Evolutionary conservation across 1,140 invertebrate species (phyloP).

Genomic region (Calliphora vicina): DNA sequence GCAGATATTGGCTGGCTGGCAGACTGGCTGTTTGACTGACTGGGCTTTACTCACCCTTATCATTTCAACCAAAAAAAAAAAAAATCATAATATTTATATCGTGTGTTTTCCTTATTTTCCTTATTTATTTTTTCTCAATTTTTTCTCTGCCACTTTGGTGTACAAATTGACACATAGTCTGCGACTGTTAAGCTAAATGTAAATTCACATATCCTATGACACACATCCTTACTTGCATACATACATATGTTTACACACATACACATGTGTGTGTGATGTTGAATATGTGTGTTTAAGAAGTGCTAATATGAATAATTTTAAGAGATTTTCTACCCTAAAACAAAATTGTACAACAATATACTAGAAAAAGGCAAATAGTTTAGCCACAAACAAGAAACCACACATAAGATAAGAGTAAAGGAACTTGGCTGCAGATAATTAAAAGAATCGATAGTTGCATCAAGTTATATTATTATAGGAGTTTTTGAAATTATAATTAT

Average conservation of each 20-base stretch:
- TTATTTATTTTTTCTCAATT: not conserved
- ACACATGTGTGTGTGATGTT: not conserved
- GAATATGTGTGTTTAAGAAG: constrained; percentile 42
- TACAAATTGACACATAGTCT: constrained; percentile 38
- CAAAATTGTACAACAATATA: constrained; percentile 37
- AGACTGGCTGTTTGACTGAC: too few species aligned
- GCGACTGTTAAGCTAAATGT: constrained; percentile 25
- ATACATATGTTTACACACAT: not conserved
- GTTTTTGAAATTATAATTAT: too few species aligned
- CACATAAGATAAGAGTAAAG: not conserved
- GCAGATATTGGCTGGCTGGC: not conserved
- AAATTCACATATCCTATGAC: constrained; percentile 26
- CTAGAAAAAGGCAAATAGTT: constrained; percentile 1
- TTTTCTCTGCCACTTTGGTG: not conserved
- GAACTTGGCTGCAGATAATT: too few species aligned
- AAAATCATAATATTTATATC: constrained; percentile 6
- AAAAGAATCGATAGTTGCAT: not conserved
- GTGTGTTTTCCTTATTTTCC: constrained; percentile 3
- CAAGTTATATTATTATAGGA: too few species aligned
- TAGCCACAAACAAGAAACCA: not conserved
- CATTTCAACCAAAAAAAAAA: not conserved
- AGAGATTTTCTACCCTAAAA: constrained; percentile 52
- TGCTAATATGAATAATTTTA: constrained; percentile 61
- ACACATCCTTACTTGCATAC: not conserved
- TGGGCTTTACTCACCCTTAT: not conserved